Evolutionary conservation across 1,140 invertebrate species (phyloP).

Genomic region (Arion vulgaris): DNA sequence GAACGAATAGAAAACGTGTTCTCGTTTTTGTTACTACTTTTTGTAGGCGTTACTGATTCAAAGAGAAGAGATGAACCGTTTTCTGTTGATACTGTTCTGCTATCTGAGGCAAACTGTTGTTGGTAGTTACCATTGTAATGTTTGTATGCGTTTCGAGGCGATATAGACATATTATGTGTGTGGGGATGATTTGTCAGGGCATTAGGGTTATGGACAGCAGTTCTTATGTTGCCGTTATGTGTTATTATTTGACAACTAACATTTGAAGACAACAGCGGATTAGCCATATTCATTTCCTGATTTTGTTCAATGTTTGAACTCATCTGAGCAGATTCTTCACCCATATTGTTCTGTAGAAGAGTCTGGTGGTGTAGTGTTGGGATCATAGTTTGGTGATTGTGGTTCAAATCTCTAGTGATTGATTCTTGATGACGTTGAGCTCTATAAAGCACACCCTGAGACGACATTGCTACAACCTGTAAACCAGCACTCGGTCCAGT

Average conservation of each 20-base stretch:
- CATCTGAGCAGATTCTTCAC: not conserved
- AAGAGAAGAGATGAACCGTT: not conserved
- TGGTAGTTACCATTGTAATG: not conserved
- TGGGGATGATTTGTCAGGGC: not conserved
- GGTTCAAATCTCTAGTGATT: not conserved
- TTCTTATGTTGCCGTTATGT: not conserved
- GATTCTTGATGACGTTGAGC: constrained; percentile 11
- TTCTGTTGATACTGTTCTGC: not conserved
- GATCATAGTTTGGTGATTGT: not conserved
- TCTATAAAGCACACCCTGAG: not conserved
- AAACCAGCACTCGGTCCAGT: not conserved
- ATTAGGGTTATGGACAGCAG: not conserved
- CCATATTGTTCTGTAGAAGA: not conserved
- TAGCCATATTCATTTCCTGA: not conserved
- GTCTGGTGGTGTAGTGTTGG: not conserved
- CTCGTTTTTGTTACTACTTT: not conserved
- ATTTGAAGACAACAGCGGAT: not conserved
- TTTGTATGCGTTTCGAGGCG: not conserved
- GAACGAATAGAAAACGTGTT: not conserved
- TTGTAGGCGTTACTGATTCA: not conserved
- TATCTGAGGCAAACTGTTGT: not conserved
- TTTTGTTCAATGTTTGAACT: not conserved
- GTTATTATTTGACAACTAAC: not conserved
- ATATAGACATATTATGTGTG: not conserved
- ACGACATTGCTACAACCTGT: constrained; percentile 18